Evolutionary conservation across 2,113 vertebrate genomes (phyloP).

Genomic region (Trogon melanurus): DNA sequence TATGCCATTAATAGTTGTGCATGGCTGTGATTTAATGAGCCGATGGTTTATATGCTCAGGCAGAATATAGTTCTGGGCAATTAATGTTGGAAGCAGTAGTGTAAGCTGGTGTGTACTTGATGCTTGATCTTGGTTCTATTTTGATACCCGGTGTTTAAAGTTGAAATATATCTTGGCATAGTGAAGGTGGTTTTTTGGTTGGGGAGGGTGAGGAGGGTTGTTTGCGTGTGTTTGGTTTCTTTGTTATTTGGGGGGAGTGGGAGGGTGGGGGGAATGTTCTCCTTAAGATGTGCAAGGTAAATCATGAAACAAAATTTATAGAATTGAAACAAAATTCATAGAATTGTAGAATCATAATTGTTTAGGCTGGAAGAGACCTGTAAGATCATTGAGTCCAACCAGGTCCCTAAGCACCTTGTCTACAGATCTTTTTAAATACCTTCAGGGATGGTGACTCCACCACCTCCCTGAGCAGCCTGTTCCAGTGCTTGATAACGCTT

Average conservation of each 20-base stretch:
- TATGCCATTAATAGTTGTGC: not conserved
- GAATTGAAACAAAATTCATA: too few relatives aligned
- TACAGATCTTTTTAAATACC: too few relatives aligned
- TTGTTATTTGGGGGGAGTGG: too few relatives aligned
- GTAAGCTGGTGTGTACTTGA: not conserved
- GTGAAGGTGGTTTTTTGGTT: accelerated
- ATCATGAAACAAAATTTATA: not conserved
- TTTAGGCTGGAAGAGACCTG: too few relatives aligned
- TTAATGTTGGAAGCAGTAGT: not conserved
- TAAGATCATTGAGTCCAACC: too few relatives aligned
- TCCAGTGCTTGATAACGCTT: too few relatives aligned
- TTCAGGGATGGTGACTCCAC: too few relatives aligned
- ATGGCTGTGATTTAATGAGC: not conserved
- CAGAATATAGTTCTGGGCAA: not conserved
- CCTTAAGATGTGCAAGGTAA: not conserved
- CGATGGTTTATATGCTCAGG: not conserved
- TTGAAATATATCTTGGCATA: not conserved
- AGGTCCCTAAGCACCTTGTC: too few relatives aligned
- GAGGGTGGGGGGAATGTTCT: not conserved
- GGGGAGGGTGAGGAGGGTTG: not conserved
- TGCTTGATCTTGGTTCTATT: not conserved
- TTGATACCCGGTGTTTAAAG: not conserved
- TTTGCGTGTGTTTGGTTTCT: not conserved
- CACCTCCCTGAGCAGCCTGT: too few relatives aligned
- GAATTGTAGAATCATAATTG: too few relatives aligned